phyloP scores from a whole-genome alignment of 2,888 invertebrate species.

The Nomada lathburiana region DNA sequence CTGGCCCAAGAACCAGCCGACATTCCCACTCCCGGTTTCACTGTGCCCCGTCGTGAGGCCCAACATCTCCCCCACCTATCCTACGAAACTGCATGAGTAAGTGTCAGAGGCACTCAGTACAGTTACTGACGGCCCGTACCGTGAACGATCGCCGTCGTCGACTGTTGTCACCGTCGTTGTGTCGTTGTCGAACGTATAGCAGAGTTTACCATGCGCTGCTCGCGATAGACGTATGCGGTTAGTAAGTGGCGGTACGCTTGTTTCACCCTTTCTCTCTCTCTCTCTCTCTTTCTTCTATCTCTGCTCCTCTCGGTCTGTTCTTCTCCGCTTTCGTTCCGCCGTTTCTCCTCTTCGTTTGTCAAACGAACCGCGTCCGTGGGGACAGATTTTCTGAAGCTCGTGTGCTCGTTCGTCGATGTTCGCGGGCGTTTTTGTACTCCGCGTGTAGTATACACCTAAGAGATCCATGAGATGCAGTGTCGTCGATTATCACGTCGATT shows the following conservation, averaged over 20 bases:
- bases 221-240: constrained; percentile 66
- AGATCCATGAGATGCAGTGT: no score
- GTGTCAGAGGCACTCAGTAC: constrained; percentile 78
- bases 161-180: constrained; percentile 49
- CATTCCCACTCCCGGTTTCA: constrained; percentile 61
- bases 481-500: neutral
- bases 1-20: constrained; percentile 15
- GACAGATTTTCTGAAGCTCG: constrained; percentile 41
- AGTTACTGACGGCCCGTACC: constrained; percentile 79
- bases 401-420: constrained; percentile 48
- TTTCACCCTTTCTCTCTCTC: constrained; percentile 40
- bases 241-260: constrained; percentile 66
- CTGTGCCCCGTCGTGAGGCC: constrained; percentile 55
- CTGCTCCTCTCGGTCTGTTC: neutral
- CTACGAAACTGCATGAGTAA: constrained; percentile 74
- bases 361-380: constrained; percentile 4
- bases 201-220: constrained; percentile 64
- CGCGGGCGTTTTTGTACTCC: constrained; percentile 34
- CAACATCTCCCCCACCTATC: constrained; percentile 68
- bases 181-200: constrained; percentile 39
- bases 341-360: neutral
- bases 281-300: constrained; percentile 11
- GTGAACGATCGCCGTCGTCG: constrained; percentile 71
- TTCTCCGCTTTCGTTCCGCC: neutral
- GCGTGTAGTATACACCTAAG: neutral